Percentiles rank a stretch among this genome's conserved stretches.
phyloP scores from a whole-genome alignment of 2,113 vertebrate genomes.

The Anser brachyrhynchus region DNA sequence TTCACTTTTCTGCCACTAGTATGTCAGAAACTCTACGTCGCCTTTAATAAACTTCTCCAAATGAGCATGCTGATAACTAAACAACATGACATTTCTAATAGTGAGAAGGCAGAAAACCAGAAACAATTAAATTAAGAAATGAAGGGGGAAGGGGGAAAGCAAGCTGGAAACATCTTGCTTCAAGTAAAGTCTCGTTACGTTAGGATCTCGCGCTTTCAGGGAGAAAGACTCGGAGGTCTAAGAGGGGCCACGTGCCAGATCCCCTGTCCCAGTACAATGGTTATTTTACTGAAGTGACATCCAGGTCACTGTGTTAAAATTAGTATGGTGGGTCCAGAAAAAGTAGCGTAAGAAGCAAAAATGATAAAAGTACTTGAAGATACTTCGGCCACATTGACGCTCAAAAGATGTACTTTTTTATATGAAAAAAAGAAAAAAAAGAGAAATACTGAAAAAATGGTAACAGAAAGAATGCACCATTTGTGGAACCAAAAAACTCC shows the following conservation, averaged over 20 bases:
- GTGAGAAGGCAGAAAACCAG: constrained; percentile 59
- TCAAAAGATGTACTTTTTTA: background rate
- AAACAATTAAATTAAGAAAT: constrained; percentile 53
- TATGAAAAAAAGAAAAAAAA: background rate
- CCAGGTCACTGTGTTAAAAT: background rate
- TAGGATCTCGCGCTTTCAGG: background rate
- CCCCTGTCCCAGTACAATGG: background rate
- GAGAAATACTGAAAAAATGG: background rate
- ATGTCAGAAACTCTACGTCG: constrained; percentile 50
- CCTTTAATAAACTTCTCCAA: constrained; percentile 66
- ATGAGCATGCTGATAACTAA: constrained; percentile 47
- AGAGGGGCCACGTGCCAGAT: background rate
- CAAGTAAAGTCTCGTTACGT: background rate
- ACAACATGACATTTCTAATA: constrained; percentile 55
- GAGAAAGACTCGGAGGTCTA: background rate
- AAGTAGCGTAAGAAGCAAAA: background rate
- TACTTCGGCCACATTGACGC: background rate
- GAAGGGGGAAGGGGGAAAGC: background rate
- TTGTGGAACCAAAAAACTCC: background rate
- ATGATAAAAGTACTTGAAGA: background rate
- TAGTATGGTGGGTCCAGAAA: background rate
- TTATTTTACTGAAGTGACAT: background rate
- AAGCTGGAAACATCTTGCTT: background rate
- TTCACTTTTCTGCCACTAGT: constrained; percentile 27
- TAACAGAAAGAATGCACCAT: background rate